These are phyloP conservation scores for Orientallactaga sibirica DNA, from an alignment of 2,797 vertebrate genomes.

Conservation along the genomic window DNA sequence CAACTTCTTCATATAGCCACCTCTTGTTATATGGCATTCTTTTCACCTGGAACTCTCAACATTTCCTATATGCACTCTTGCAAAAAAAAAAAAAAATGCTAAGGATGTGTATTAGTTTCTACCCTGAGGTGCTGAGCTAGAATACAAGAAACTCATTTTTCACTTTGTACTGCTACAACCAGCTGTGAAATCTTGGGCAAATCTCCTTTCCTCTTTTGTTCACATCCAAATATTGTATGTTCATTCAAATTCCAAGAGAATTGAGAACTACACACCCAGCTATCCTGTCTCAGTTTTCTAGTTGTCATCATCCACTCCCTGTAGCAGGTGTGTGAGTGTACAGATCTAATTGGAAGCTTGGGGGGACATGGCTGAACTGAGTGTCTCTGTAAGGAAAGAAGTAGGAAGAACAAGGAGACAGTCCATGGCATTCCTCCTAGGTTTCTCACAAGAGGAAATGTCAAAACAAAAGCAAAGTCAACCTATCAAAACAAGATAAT, in stretches of 20 bases:
- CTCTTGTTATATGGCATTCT: slow-evolving; percentile 8
- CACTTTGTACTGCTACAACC: neutral
- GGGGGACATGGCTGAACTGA: neutral
- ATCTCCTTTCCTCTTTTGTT: slow-evolving; percentile 40
- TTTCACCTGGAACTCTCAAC: slow-evolving; percentile 11
- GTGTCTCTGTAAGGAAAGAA: neutral
- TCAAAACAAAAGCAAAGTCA: slow-evolving; percentile 54
- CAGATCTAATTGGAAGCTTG: too few relatives aligned
- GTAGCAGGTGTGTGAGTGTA: neutral
- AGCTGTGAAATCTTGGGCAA: neutral
- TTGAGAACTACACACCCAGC: neutral
- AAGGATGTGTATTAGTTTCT: slow-evolving; percentile 26
- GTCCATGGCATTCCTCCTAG: neutral
- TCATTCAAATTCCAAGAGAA: slow-evolving; percentile 41
- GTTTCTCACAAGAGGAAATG: slow-evolving; percentile 45
- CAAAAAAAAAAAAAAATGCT: slow-evolving; percentile 1
- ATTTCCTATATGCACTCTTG: neutral
- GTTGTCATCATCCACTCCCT: neutral
- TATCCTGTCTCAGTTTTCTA: neutral
- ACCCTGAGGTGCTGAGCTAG: neutral
- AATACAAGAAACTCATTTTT: neutral
- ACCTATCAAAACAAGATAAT: slow-evolving; percentile 71
- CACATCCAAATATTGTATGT: neutral
- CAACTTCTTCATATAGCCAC: neutral
- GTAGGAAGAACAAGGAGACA: neutral